Percentiles rank a stretch among this genome's conserved stretches.
phyloP scores from a whole-genome alignment of 2,797 vertebrate species.

The Brachymystax lenok region DNA sequence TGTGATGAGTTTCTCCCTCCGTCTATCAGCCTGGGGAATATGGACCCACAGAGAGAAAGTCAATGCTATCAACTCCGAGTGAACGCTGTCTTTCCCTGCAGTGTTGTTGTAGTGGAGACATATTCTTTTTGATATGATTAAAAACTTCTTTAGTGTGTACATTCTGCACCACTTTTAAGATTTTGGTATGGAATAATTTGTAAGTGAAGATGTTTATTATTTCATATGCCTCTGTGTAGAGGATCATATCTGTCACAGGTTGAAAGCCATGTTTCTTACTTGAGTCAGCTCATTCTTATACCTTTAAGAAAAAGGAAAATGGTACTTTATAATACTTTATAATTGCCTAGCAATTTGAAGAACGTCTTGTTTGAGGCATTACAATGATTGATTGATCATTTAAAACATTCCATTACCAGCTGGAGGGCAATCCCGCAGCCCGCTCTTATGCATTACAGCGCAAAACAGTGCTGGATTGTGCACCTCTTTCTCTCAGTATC shows the following conservation, averaged over 20 bases:
- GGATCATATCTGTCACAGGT: neutral
- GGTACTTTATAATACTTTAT: too few species aligned
- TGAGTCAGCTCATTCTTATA: slow-evolving; percentile 1
- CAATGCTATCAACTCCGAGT: slow-evolving; percentile 4
- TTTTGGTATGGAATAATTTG: neutral
- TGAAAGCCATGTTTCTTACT: neutral
- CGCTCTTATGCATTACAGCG: too few species aligned
- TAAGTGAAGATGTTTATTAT: neutral
- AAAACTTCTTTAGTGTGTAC: neutral
- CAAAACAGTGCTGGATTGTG: too few species aligned
- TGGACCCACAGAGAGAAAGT: slow-evolving; percentile 36
- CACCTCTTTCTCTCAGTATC: too few species aligned
- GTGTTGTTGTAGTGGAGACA: slow-evolving; percentile 35
- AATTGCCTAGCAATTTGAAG: slow-evolving; percentile 5
- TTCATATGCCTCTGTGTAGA: neutral
- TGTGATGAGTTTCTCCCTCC: slow-evolving; percentile 52
- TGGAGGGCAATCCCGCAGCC: too few species aligned
- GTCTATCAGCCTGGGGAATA: slow-evolving; percentile 39
- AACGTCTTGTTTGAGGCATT: too few species aligned
- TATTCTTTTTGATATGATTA: slow-evolving; percentile 18
- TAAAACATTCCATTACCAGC: too few species aligned
- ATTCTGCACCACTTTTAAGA: neutral
- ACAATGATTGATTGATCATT: neutral
- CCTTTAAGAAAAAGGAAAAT: neutral
- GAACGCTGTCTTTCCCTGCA: slow-evolving; percentile 32